Percentiles rank a stretch among this genome's conserved stretches.
Evolutionary conservation across 2,113 vertebrate species (phyloP).

Genomic region (Burhinus bistriatus): DNA sequence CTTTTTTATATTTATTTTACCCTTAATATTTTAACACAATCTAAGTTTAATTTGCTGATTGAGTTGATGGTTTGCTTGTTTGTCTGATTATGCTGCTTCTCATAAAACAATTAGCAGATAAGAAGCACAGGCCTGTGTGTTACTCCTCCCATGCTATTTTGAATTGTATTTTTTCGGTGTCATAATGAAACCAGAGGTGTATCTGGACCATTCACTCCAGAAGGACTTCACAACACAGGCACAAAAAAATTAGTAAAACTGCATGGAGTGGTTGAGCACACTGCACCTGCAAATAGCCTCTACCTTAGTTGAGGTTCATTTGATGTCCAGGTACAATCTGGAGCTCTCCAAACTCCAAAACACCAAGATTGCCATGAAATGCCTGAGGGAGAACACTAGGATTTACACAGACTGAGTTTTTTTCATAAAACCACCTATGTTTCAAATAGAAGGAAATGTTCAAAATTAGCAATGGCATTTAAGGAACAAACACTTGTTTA

Average conservation of each 20-base stretch:
- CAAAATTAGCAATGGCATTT: not conserved
- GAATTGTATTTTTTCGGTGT: not conserved
- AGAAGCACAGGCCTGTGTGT: not conserved
- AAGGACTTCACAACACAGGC: not conserved
- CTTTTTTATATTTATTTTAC: not conserved
- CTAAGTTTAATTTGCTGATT: not conserved
- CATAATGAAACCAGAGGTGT: not conserved
- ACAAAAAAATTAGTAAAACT: not conserved
- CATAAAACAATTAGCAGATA: not conserved
- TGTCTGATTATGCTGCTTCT: slow-evolving; percentile 12
- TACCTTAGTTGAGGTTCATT: not conserved
- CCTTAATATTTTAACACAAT: not conserved
- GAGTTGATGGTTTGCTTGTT: not conserved
- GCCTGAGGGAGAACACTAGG: not conserved
- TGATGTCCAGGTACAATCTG: not conserved
- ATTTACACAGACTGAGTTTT: not conserved
- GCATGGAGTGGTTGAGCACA: not conserved
- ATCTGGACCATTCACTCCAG: not conserved
- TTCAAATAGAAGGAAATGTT: not conserved
- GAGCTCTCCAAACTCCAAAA: not conserved
- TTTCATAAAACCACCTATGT: not conserved
- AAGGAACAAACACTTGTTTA: not conserved
- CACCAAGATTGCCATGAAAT: not conserved
- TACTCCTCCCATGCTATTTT: not conserved
- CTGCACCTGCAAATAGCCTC: not conserved